These are phyloP conservation scores for Hafferia zeledoni DNA, from an alignment of 2,797 vertebrate species.

Conservation along the genomic window DNA sequence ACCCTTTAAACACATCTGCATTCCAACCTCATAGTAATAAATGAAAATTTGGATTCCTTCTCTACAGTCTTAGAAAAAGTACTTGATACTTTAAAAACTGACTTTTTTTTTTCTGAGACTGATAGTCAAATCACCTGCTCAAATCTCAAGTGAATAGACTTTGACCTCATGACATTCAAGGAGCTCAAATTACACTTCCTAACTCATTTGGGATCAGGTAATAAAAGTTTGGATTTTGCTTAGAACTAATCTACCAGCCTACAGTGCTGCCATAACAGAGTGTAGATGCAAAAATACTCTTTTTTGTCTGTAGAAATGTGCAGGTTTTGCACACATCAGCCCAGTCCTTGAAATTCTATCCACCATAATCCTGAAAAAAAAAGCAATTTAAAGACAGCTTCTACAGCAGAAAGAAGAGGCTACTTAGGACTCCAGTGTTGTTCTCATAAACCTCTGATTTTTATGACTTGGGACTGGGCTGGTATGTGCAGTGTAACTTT, in stretches of 20 bases:
- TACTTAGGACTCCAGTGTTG: background rate
- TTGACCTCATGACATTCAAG: conserved; percentile 15
- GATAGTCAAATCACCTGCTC: conserved; percentile 31
- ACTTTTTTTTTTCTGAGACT: conserved; percentile 9
- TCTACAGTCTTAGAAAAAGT: background rate
- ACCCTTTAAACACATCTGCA: conserved; percentile 53
- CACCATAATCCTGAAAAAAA: conserved; percentile 21
- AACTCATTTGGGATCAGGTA: background rate
- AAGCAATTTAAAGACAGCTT: background rate
- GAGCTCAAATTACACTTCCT: background rate
- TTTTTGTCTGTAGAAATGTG: background rate
- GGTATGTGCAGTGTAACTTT: background rate
- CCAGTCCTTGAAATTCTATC: conserved; percentile 32
- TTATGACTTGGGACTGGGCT: background rate
- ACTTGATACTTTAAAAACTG: background rate
- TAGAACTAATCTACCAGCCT: background rate
- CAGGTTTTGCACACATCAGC: background rate
- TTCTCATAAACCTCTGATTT: conserved; percentile 9
- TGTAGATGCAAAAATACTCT: background rate
- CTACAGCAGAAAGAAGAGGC: conserved; percentile 1
- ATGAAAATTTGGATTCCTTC: conserved; percentile 11
- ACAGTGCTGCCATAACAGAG: background rate
- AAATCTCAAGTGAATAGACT: background rate
- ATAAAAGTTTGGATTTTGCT: conserved; percentile 15
- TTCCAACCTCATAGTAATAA: background rate